Conservation (phyloP, 23 tunicate species). For the Ciona savignyi region DNA sequence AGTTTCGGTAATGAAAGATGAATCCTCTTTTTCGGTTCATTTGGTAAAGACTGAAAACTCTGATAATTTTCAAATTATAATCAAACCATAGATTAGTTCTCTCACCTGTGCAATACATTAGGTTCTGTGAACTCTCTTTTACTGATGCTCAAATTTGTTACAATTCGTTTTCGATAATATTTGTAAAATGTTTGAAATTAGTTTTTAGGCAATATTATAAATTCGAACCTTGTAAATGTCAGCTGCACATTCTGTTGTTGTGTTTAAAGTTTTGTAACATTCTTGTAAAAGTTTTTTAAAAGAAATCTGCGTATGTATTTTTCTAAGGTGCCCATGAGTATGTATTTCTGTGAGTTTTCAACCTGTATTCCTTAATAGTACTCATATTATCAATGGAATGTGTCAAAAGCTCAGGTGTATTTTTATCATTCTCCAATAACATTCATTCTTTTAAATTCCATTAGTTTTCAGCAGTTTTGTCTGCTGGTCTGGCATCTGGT, state of each 20-base stretch:
- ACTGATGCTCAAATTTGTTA: no score
- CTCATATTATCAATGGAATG: background rate
- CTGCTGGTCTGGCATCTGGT: no score
- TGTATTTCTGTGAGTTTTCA: background rate
- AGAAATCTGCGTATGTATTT: background rate
- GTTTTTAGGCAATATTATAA: background rate
- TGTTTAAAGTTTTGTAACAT: background rate
- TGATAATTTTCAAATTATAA: constrained; percentile 62
- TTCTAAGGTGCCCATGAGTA: background rate
- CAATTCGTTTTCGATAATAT: no score
- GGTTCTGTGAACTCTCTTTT: no score
- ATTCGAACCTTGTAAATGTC: background rate
- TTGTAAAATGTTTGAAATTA: no score
- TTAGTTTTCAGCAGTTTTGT: no score
- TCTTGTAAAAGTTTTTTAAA: background rate
- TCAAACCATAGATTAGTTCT: constrained; percentile 33
- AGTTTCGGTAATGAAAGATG: constrained; percentile 75
- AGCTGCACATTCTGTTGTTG: background rate
- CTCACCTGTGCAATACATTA: constrained; percentile 1
- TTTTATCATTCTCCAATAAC: no score
- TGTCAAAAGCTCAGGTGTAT: background rate
- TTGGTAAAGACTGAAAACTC: constrained; percentile 53
- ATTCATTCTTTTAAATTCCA: no score
- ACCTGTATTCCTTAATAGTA: background rate
- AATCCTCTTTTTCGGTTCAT: constrained; percentile 59